Conservation (phyloP, 2,113 vertebrate species). For the Acinonyx jubatus region DNA sequence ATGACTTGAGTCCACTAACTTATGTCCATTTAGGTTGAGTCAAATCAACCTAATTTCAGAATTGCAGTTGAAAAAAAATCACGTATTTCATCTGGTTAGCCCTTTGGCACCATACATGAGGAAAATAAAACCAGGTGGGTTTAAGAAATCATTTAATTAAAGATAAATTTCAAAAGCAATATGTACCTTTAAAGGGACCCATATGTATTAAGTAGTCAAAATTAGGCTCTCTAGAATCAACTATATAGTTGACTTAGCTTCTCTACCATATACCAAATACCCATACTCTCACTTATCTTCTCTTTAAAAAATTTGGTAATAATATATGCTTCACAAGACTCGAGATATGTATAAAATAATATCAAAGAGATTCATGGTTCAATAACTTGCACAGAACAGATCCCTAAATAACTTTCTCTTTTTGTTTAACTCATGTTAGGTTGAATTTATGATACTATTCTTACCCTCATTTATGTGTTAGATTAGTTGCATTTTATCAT, state of each 20-base stretch:
- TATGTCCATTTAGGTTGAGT: not conserved
- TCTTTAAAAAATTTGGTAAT: not conserved
- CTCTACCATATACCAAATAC: not conserved
- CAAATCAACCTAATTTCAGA: not conserved
- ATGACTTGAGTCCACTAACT: not conserved
- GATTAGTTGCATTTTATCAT: not conserved
- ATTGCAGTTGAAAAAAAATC: not conserved
- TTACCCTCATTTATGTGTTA: not conserved
- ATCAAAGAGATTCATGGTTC: not conserved
- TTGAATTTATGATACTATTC: not conserved
- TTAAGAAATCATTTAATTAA: conserved; percentile 11
- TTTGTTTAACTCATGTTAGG: not conserved
- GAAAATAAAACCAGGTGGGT: not conserved
- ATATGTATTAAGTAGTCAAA: not conserved
- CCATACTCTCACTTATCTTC: not conserved
- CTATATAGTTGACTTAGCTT: not conserved
- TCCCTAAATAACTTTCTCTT: not conserved
- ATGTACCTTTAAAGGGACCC: not conserved
- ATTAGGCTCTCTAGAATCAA: not conserved
- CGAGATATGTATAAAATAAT: not conserved
- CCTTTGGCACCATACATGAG: not conserved
- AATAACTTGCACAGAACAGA: not conserved
- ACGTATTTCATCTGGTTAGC: not conserved
- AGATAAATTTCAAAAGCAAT: not conserved
- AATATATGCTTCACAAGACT: not conserved